Evolutionary conservation across 2,888 invertebrate species (phyloP).

Genomic region (Synergus japonicus): DNA sequence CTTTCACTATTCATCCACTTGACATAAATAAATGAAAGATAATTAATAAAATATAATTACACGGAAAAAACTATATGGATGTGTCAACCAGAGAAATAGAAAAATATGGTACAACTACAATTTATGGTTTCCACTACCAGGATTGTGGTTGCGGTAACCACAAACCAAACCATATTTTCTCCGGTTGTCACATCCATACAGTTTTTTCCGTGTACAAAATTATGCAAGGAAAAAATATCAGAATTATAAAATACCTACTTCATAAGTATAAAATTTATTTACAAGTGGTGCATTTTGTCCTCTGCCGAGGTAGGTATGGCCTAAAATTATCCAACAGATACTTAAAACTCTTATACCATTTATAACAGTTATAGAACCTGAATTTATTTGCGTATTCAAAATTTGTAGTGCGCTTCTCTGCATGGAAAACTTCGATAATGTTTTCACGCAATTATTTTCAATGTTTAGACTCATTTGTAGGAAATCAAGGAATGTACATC

Average conservation of each 20-base stretch:
- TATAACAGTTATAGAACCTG: constrained; percentile 72
- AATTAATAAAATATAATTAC: constrained; percentile 42
- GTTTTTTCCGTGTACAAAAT: background rate
- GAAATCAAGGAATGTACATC: constrained; percentile 61
- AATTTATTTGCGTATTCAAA: constrained; percentile 63
- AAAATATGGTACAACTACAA: too few relatives aligned
- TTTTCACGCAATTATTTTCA: background rate
- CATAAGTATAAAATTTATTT: background rate
- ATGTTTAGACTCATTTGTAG: background rate
- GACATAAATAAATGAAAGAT: background rate
- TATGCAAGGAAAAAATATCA: background rate
- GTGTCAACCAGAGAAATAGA: too few relatives aligned
- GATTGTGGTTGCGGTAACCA: too few relatives aligned
- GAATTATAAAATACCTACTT: background rate
- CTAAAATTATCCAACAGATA: constrained; percentile 78
- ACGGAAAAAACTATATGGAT: background rate
- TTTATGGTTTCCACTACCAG: too few relatives aligned
- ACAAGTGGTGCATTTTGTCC: background rate
- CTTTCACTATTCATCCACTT: constrained; percentile 66
- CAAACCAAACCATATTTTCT: too few relatives aligned
- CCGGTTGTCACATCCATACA: too few relatives aligned
- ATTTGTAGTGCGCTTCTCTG: constrained; percentile 73
- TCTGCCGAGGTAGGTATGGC: constrained; percentile 66
- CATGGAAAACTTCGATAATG: constrained; percentile 73
- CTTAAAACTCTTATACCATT: constrained; percentile 79